Evolutionary conservation across 37 sponge, comb jelly and placozoan genomes (phyloP).

Genomic region (Eunapius fragilis): DNA sequence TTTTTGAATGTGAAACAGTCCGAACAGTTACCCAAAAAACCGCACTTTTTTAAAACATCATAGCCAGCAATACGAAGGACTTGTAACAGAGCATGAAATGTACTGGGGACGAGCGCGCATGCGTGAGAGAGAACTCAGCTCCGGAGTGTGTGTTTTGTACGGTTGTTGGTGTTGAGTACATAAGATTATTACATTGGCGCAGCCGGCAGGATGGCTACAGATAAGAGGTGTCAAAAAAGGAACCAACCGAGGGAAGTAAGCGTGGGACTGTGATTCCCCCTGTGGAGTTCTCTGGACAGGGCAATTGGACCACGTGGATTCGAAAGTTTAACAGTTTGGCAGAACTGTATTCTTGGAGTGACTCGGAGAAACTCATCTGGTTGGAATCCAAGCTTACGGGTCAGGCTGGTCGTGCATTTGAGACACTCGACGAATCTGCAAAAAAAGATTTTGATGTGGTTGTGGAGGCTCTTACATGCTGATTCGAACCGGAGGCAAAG

Average conservation of each 20-base stretch:
- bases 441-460: too few species aligned
- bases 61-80: too few species aligned
- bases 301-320: not conserved
- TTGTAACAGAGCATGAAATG: too few species aligned
- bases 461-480: too few species aligned
- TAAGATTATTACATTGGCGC: not conserved
- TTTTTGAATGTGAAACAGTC: too few species aligned
- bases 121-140: too few species aligned
- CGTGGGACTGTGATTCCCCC: not conserved
- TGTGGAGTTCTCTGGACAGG: not conserved
- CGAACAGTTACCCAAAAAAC: too few species aligned
- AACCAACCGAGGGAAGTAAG: not conserved
- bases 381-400: not conserved
- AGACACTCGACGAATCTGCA: not conserved
- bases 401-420: not conserved
- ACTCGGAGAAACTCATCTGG: not conserved
- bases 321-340: not conserved
- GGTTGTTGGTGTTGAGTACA: too few species aligned
- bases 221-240: not conserved
- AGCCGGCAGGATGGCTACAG: not conserved
- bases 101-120: too few species aligned
- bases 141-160: too few species aligned
- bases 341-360: not conserved
- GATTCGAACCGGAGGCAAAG: too few species aligned
- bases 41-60: too few species aligned